Evolutionary conservation across 2,113 vertebrate genomes (phyloP).

Genomic region (Osmerus mordax): DNA sequence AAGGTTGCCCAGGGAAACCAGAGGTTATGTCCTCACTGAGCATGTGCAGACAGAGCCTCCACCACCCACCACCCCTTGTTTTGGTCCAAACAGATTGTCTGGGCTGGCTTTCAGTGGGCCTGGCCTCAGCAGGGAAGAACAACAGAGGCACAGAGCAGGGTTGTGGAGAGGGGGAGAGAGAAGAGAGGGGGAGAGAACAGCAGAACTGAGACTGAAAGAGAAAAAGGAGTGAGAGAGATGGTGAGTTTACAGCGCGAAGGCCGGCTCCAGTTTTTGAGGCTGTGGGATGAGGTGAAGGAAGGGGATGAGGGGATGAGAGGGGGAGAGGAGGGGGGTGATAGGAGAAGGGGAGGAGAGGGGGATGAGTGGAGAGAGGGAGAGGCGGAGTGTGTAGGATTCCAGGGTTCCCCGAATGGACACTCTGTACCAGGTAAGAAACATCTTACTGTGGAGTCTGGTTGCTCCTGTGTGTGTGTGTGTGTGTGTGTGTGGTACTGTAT

Average conservation of each 20-base stretch:
- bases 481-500: too few species aligned
- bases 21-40: slow-evolving; percentile 1
- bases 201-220: not conserved
- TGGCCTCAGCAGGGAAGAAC: slow-evolving; percentile 6
- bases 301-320: slow-evolving; percentile 22
- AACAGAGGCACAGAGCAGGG: slow-evolving; percentile 27
- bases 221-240: slow-evolving; percentile 2
- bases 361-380: slow-evolving; percentile 22
- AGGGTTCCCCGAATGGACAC: slow-evolving; percentile 27
- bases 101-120: slow-evolving; percentile 9
- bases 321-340: slow-evolving; percentile 13
- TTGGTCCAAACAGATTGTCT: slow-evolving; percentile 63
- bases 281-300: slow-evolving; percentile 53
- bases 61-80: slow-evolving; percentile 37
- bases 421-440: slow-evolving; percentile 53
- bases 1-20: not conserved
- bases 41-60: not conserved
- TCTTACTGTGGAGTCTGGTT: slow-evolving; percentile 6
- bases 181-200: not conserved
- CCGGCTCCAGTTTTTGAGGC: slow-evolving; percentile 66
- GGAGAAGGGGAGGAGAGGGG: slow-evolving; percentile 13
- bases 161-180: not conserved
- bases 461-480: slow-evolving; percentile 16
- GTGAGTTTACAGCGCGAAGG: slow-evolving; percentile 39
- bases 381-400: slow-evolving; percentile 13